Conservation (phyloP, 2,113 vertebrate species). For the Hemiscyllium ocellatum region DNA sequence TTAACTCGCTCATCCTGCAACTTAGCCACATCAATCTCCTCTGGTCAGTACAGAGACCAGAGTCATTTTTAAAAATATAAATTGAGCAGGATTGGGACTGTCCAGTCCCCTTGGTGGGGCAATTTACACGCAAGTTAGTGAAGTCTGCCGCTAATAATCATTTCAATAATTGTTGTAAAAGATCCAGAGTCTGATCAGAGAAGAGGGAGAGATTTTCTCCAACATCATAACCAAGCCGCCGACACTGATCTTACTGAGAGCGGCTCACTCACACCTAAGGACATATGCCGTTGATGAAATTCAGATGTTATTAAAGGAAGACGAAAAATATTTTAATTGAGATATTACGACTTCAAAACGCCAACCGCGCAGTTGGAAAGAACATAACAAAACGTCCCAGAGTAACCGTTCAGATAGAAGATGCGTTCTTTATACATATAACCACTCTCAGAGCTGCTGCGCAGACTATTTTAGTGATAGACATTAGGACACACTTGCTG, state of each 20-base stretch:
- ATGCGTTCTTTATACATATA: too few relatives aligned
- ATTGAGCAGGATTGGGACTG: neutral
- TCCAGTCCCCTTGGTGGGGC: too few relatives aligned
- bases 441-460: neutral
- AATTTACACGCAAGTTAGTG: neutral
- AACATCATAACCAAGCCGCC: neutral
- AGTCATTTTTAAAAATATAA: neutral
- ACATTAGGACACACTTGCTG: neutral
- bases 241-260: too few relatives aligned
- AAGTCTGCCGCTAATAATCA: neutral
- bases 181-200: neutral
- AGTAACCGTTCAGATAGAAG: neutral
- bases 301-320: neutral
- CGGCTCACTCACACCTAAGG: neutral
- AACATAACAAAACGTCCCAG: too few relatives aligned
- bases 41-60: neutral
- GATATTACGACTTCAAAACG: neutral
- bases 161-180: neutral
- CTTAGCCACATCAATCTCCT: neutral
- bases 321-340: neutral
- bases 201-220: too few relatives aligned
- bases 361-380: neutral
- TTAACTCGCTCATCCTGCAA: neutral
- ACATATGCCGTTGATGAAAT: neutral
- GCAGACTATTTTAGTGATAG: neutral